Evolutionary conservation across 2,888 invertebrate genomes (phyloP).

Genomic region (Alloplasta piceator): DNA sequence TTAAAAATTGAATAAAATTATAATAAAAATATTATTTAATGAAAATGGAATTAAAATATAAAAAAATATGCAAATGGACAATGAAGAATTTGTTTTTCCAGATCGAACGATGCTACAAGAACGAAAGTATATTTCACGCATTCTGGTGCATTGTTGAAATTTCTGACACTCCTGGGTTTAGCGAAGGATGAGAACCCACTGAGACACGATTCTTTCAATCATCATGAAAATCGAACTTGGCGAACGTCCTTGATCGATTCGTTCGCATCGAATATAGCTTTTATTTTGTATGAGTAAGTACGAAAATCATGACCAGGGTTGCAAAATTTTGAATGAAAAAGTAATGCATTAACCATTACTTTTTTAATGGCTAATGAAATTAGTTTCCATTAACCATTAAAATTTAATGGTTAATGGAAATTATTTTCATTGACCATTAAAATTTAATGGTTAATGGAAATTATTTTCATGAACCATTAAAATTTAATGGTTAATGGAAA

Average conservation of each 20-base stretch:
- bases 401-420: no score
- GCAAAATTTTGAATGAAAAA: no score
- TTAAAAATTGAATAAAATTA: neutral
- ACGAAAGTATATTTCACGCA: slow-evolving; percentile 91
- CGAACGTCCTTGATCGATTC: slow-evolving; percentile 87
- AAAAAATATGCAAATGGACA: neutral
- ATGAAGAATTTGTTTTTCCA: slow-evolving; percentile 58
- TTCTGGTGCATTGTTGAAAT: slow-evolving; percentile 92
- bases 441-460: no score
- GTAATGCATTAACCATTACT: no score
- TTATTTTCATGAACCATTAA: no score
- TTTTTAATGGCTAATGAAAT: no score
- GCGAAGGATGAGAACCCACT: slow-evolving; percentile 88
- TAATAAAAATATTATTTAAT: no score
- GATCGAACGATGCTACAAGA: slow-evolving; percentile 78
- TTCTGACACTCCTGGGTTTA: slow-evolving; percentile 89
- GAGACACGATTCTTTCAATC: slow-evolving; percentile 84
- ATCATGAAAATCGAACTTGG: slow-evolving; percentile 84
- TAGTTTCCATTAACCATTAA: no score
- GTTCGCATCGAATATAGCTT: slow-evolving; percentile 92
- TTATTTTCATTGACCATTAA: no score
- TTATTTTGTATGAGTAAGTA: slow-evolving; percentile 89
- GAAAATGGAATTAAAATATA: neutral
- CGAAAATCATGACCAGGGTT: no score
- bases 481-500: no score